Base-by-base conservation (phyloP, 1,140 invertebrate genomes). In the Dendroctonus valens region DNA sequence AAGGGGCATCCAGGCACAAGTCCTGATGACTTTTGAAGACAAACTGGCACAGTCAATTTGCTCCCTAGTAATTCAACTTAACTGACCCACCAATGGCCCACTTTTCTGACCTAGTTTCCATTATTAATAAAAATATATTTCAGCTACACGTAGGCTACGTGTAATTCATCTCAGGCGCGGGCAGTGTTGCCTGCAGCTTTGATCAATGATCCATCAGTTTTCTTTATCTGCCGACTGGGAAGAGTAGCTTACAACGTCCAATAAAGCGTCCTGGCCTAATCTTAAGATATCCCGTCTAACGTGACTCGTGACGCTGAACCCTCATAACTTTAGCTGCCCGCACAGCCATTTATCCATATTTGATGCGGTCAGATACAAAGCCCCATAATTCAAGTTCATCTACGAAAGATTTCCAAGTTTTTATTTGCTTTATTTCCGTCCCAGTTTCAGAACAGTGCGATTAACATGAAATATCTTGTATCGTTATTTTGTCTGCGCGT, bases 161-260 rank as follows among this genome's bases (percentile, higher is more conserved):
- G 26, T 26, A 26, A 26, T 26, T 26, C 26, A 26, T 26, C 26
- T 26, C 26, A 26, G 1, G 26, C 26, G 26, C 26, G 26, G 26
- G 26, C 26, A 26, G 26, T 26, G 26, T 26, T 26, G 26, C 26
- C 26, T 26, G 26, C 26, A 26, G 39, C 41, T 63, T 63, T 63
- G 51, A 63, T 53, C 60, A 53, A 63, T 54, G 51, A 52, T 63
- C 65, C 59, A 41, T 52, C 59, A 54, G 52, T 52, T 67, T 68
- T 62, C 67, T 60, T 68, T 73, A 73, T 73, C 72, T 73, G 67
- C 70, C 62, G 63, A 53, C 67, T 39, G 48, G 42, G 64, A 70
- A 66, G 69, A 74, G 70, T 74, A 68, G 72, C 70, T 74, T 74
- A 72, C 67, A 66, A 72, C 53, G 70, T 74, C 72, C 72, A 74